Percentiles rank a stretch among this genome's conserved stretches.
These are phyloP conservation scores for Agrilus planipennis DNA, from an alignment of 1,140 invertebrate species.

Conservation along the genomic window DNA sequence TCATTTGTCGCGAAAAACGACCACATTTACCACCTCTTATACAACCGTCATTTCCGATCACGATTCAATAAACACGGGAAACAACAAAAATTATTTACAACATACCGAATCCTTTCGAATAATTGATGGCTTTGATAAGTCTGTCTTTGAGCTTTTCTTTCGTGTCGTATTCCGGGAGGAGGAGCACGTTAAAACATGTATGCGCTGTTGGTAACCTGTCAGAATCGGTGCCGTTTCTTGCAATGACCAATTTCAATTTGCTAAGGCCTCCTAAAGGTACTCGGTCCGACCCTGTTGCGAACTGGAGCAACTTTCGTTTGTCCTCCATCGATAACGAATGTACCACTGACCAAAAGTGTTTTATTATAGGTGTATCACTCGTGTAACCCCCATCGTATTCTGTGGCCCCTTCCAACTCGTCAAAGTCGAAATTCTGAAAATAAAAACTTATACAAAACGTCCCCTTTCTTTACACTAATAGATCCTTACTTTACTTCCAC, in stretches of 20 bases:
- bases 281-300: constrained; percentile 87
- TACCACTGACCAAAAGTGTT: constrained; percentile 92
- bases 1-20: no score
- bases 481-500: constrained; percentile 77
- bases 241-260: constrained; percentile 72
- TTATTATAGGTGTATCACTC: constrained; percentile 68
- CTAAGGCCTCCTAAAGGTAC: constrained; percentile 90
- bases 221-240: constrained; percentile 65
- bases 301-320: constrained; percentile 84
- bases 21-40: no score
- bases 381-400: constrained; percentile 90
- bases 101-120: constrained; percentile 79
- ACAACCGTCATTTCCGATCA: no score
- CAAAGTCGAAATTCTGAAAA: constrained; percentile 31
- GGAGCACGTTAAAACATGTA: constrained; percentile 92
- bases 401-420: constrained; percentile 72
- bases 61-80: no score
- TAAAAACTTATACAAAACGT: constrained; percentile 2
- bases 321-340: constrained; percentile 69
- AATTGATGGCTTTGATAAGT: constrained; percentile 81
- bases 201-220: constrained; percentile 75
- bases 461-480: neutral
- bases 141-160: constrained; percentile 77
- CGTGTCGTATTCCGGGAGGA: constrained; percentile 78
- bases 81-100: constrained; percentile 43